Evolutionary conservation across 2,888 invertebrate genomes (phyloP).

Genomic region (Caenorhabditis sp.): DNA sequence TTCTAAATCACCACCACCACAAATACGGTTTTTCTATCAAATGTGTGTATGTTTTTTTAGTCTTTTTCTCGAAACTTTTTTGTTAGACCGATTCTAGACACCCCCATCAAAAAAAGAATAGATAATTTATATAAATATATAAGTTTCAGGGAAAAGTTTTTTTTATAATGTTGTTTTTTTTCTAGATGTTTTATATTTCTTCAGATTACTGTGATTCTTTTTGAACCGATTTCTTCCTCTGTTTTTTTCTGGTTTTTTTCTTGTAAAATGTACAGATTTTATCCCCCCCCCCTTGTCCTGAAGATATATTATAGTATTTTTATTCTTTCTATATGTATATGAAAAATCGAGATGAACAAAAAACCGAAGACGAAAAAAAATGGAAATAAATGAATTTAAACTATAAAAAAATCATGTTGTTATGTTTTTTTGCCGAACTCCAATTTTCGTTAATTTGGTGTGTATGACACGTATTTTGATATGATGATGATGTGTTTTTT

Average conservation of each 20-base stretch:
- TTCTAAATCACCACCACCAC: not conserved
- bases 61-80: not conserved
- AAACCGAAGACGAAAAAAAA: not conserved
- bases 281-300: not conserved
- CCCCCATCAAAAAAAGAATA: too few species aligned
- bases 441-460: not conserved
- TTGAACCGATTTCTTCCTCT: not conserved
- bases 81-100: not conserved
- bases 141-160: not conserved
- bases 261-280: not conserved
- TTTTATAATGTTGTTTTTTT: not conserved
- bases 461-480: constrained; percentile 1
- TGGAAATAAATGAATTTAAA: not conserved
- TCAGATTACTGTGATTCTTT: not conserved
- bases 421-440: not conserved
- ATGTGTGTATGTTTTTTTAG: not conserved
- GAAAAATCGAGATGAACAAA: not conserved
- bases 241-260: not conserved
- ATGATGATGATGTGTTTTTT: not conserved
- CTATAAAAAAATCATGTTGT: not conserved
- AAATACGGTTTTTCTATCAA: not conserved
- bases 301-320: not conserved
- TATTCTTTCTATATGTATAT: not conserved
- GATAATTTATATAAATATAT: too few species aligned
- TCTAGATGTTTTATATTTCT: not conserved